Base-by-base conservation (phyloP, 2,888 invertebrate species). In the Pherbina coryleti region DNA sequence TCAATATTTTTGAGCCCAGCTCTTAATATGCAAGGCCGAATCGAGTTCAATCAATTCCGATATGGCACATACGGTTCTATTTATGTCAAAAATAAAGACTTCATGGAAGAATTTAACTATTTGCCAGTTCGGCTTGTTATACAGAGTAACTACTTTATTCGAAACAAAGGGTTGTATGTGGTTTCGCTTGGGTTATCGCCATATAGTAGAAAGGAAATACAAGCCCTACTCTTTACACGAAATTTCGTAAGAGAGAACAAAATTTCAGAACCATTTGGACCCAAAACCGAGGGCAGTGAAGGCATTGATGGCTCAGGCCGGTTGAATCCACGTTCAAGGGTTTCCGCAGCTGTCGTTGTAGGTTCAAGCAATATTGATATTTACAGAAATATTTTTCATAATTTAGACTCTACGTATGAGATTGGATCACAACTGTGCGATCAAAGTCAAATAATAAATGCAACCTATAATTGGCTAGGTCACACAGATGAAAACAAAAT, bases 351-450 rank as follows among this genome's bases (percentile, higher is more conserved):
- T 0, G 92, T 99, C 53, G 97, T 98, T 0, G 92, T 99, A 25
- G 95, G 97, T 0, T 98, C 98, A 0, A 94, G 95, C 86, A 98
- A 99, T 87, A 94, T 98, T 0, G 92, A 94, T 64, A 92, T 99
- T 2, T 96, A 92, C 84, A 92, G 98, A 78, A 99, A 99, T 89
- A 96, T 97, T 79, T 93, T 99, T 55, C 94, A 96, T 78, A 99
- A 99, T 90, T 94, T 94, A 1, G 94, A 94, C 81, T 97, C 98
- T 0, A 93, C 93, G 75, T 98, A 97, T 87, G 99, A 99, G 91
- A 94, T 99, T 67, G 98, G 98, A 0, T 98, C 98, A 0, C 98
- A 99, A 85, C 91, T 98, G 22, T 94, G 95, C 85, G 98, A 98
- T 87, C 98, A 98, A 87, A 97, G 98, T 85, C 95, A 96, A 91